Evolutionary conservation across 2,888 invertebrate genomes (phyloP), one percentile per base, ranked within the genome.

Genomic region (Standfussiana lucernea): DNA sequence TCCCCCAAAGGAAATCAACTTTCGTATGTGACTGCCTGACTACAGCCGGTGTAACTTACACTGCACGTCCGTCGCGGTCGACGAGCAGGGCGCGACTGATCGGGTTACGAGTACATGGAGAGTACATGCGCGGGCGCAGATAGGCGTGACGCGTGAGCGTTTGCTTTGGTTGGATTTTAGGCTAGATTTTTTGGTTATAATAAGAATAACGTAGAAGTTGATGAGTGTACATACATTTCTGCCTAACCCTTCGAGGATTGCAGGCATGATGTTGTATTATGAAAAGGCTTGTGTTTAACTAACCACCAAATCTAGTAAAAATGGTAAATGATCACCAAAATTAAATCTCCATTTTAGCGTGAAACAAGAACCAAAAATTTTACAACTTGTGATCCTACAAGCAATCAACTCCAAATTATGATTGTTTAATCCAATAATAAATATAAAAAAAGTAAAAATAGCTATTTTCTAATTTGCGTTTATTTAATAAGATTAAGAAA

Each of bases 1-100:
- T 81, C 74, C 90, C 88, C 87, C 80, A 92, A 91, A 93, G 93
- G 93, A 94, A 94, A 93, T 93, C 92, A 82, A 91, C 92, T 94
- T 93, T 94, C 92, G 86, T 88, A 82, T 84, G 89, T 88, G 88
- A 88, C 90, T 40, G 40, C 64, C 10, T 64, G 86, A 86, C 88
- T 40, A 87, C 87, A 78, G 75, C 69, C 80, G 89, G 94, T 94
- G 88, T 95, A 75, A 64, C 83, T 94, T 95, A 93, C 91, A 90
- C 91, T 93, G 93, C 91, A 90, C 91, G 93, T 92, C 90, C 93
- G 94, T 93, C 86, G 86, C 93, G 93, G 91, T 93, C 90, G 90
- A 89, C 91, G 91, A 90, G 83, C 92, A 88, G 87, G 78, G 84
- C 85, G 73, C 90, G 90, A 92, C 84, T 95, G 94, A 93, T 95